phyloP scores from a whole-genome alignment of 2,113 vertebrate species.

The Tachycineta bicolor region DNA sequence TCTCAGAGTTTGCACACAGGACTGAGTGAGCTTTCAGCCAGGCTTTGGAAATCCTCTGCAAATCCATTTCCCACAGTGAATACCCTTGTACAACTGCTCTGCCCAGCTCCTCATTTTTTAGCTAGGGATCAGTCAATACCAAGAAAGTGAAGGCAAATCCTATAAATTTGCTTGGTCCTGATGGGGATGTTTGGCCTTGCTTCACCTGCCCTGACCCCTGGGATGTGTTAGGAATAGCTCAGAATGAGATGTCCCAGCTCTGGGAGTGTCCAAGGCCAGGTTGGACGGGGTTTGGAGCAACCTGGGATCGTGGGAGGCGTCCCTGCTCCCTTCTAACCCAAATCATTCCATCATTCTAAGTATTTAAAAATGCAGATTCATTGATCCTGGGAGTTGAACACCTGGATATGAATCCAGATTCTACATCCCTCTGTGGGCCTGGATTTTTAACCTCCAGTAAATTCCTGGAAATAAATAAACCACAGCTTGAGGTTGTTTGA shows the following conservation, averaged over 20 bases:
- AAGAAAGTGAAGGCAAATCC: neutral
- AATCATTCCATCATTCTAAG: neutral
- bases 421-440: neutral
- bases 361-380: neutral
- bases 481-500: neutral
- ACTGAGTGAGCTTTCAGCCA: neutral
- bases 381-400: neutral
- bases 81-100: neutral
- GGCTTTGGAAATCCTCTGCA: neutral
- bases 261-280: neutral
- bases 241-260: neutral
- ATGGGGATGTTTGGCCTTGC: neutral
- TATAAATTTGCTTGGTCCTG: neutral
- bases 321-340: neutral
- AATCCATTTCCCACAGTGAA: neutral
- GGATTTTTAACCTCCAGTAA: neutral
- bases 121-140: neutral
- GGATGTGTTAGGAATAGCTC: neutral
- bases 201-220: neutral
- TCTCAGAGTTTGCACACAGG: neutral
- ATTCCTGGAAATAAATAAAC: neutral
- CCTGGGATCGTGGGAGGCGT: neutral
- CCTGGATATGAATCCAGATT: neutral
- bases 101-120: neutral
- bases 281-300: neutral